A percentile compares a stretch with the other conserved stretches of the same genome.
phyloP scores from a whole-genome alignment of 1,140 invertebrate genomes.

The Neodiprion virginianus region DNA sequence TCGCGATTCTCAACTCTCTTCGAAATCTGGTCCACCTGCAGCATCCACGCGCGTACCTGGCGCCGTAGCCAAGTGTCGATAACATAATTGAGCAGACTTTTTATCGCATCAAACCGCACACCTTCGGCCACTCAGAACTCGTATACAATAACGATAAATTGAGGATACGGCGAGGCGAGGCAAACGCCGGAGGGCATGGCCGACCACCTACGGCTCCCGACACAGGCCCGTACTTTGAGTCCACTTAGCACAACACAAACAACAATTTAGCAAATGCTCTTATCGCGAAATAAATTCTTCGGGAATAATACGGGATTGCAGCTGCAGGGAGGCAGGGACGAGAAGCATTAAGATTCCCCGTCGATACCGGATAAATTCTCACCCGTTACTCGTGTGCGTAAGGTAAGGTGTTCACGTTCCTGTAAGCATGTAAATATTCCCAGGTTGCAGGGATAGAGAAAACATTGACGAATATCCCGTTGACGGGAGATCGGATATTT shows the following conservation, averaged over 20 bases:
- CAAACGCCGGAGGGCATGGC: slow-evolving; percentile 5
- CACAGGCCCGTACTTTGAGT: slow-evolving; percentile 56
- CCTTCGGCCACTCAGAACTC: neutral
- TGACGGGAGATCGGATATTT: no score
- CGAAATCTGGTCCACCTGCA: neutral
- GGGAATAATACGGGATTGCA: slow-evolving; percentile 1
- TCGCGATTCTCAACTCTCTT: no score
- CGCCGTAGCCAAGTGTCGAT: neutral
- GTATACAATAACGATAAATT: slow-evolving; percentile 3
- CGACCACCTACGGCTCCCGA: slow-evolving; percentile 49
- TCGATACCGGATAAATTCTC: neutral
- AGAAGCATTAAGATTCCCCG: neutral
- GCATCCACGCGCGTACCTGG: neutral
- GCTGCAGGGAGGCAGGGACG: neutral
- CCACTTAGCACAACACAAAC: slow-evolving; percentile 51
- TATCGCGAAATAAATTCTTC: slow-evolving; percentile 16
- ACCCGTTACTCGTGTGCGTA: no score
- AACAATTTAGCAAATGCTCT: slow-evolving; percentile 40
- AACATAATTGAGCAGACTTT: neutral
- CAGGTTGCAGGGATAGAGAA: no score
- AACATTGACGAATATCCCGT: no score
- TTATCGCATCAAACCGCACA: neutral
- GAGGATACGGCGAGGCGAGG: neutral
- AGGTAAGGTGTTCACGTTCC: no score
- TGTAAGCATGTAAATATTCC: no score